phyloP scores from a whole-genome alignment of 2,888 invertebrate species.

The Coelopa pilipes region DNA sequence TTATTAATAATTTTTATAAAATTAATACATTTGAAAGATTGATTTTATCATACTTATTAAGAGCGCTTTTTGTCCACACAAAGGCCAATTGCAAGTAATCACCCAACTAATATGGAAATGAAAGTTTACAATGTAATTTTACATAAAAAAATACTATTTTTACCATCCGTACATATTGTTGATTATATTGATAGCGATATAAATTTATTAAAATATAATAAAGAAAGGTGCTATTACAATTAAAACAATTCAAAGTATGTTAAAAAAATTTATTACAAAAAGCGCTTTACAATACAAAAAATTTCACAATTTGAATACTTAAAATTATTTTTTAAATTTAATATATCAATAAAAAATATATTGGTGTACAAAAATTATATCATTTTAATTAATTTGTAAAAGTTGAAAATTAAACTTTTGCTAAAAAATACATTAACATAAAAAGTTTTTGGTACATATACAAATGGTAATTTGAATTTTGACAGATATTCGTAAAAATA shows the following conservation, averaged over 20 bases:
- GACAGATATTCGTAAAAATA: not conserved
- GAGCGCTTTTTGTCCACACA: conserved; percentile 68
- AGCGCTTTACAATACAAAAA: conserved; percentile 65
- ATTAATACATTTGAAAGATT: conserved; percentile 48
- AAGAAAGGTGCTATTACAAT: conserved; percentile 40
- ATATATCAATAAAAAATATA: not conserved
- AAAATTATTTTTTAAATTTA: conserved; percentile 31
- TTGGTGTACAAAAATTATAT: not conserved
- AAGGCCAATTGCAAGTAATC: conserved; percentile 68
- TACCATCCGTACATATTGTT: conserved; percentile 3
- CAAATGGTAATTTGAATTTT: conserved; percentile 3
- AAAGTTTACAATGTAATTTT: conserved; percentile 49
- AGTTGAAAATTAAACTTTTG: not conserved
- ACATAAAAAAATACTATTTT: conserved; percentile 21
- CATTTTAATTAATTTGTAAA: not conserved
- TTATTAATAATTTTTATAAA: conserved; percentile 39
- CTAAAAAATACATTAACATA: not conserved
- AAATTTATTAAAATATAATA: conserved; percentile 43
- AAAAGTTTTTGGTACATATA: not conserved
- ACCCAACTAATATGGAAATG: conserved; percentile 66
- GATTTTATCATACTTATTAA: conserved; percentile 52
- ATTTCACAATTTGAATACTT: conserved; percentile 43
- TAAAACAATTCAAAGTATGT: conserved; percentile 49
- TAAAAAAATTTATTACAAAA: conserved; percentile 63
- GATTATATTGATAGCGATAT: conserved; percentile 39